Evolutionary conservation across 2,113 vertebrate species (phyloP).

Genomic region (Stictonetta naevosa): DNA sequence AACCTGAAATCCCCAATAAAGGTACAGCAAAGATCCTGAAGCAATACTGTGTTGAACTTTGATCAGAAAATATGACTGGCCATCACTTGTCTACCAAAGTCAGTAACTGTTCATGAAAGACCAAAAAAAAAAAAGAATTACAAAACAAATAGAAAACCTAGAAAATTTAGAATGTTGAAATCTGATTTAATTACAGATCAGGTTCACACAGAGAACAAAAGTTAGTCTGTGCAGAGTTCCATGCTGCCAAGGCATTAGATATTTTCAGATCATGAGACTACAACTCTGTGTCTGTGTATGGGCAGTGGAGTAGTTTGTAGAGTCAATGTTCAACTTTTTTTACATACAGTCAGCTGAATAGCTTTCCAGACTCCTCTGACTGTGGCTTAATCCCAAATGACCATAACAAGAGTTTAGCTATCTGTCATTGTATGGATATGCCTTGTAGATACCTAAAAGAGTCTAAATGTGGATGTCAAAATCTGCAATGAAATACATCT

Average conservation of each 20-base stretch:
- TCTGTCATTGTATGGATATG: neutral
- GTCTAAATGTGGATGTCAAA: neutral
- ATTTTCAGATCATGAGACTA: neutral
- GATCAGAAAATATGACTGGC: neutral
- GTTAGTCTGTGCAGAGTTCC: neutral
- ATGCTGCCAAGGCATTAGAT: neutral
- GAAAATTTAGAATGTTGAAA: neutral
- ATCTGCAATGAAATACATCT: neutral
- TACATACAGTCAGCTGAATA: rapidly evolving
- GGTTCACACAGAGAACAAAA: neutral
- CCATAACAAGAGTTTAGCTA: neutral
- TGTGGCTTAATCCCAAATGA: neutral
- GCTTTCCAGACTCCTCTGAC: neutral
- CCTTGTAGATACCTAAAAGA: neutral
- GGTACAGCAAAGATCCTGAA: neutral
- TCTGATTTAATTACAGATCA: neutral
- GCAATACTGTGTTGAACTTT: neutral
- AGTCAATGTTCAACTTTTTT: neutral
- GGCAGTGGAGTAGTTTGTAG: neutral
- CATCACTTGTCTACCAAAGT: neutral
- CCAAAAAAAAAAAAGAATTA: neutral
- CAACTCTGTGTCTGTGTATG: neutral
- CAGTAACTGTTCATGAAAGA: rapidly evolving
- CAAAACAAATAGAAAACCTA: neutral
- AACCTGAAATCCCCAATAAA: neutral